Conservation (phyloP, 1,140 invertebrate species). For the roundworm (Caenorhabditis elegans) region DNA sequence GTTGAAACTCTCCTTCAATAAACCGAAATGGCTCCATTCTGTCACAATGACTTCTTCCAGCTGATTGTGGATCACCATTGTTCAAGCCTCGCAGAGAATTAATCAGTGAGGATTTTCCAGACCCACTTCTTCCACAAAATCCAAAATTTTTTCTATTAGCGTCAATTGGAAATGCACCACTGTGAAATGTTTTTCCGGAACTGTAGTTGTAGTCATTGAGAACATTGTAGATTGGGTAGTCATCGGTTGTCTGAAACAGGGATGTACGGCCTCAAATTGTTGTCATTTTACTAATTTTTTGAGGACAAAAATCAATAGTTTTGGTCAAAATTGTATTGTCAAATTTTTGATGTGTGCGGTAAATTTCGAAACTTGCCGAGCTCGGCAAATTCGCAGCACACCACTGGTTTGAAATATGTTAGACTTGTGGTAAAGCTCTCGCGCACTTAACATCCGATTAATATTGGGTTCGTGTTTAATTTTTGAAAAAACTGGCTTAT, state of each 20-base stretch:
- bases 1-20: conserved; percentile 39
- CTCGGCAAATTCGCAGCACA: too few species aligned
- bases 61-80: conserved; percentile 34
- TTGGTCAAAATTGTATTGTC: too few species aligned
- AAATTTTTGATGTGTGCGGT: too few species aligned
- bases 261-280: too few species aligned
- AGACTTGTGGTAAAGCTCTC: too few species aligned
- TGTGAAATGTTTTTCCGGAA: conserved; percentile 30
- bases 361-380: too few species aligned
- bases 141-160: conserved; percentile 33
- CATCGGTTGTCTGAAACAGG: conserved; percentile 20
- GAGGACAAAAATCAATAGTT: too few species aligned
- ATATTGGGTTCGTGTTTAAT: too few species aligned
- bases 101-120: conserved; percentile 41
- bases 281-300: too few species aligned
- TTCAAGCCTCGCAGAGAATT: conserved; percentile 40
- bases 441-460: too few species aligned
- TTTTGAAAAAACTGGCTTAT: too few species aligned
- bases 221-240: conserved; percentile 42
- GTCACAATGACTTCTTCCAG: conserved; percentile 36
- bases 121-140: conserved; percentile 29
- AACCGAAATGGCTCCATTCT: conserved; percentile 45
- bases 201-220: conserved; percentile 38
- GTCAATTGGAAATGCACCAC: conserved; percentile 38
- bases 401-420: neutral